Evolutionary conservation across 2,888 invertebrate genomes (phyloP), one percentile per base, ranked within the genome.

Genomic region (Limnephilus lunatus): DNA sequence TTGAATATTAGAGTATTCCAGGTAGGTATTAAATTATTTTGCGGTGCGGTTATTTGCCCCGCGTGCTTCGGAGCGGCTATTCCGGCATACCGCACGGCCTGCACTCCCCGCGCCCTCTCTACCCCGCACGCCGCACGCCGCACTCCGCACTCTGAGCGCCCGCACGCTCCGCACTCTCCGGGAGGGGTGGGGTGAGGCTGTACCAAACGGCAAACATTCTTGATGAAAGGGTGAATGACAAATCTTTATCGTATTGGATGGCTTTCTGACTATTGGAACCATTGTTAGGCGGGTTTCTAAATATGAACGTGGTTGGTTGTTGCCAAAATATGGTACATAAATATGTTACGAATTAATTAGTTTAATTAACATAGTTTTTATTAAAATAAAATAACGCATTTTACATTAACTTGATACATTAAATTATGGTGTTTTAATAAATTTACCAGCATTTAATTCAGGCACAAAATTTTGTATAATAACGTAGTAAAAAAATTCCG

Each of bases 21-120:
- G 87, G 91, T 91, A 91, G 87, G 91, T 91, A 91, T 91, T 91
- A 91, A 88, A 91, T 91, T 89, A 89, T 89, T 91, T 85, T 91
- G 91, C 81, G 90, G 90, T 85, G 90, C 80, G 91, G 91, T 87
- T 87, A 91, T 87, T 91, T 32, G 82, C 86, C 81, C 91, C 88
- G 53, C 87, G 91, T 91, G 87, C 91, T 87, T 87, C 44, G 87
- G 44, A 39, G 87, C 32, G 82, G 91, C 91, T 81, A 82, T 91
- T 81, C 81, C 32, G 91, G 87, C 48, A 87, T 48, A 32, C 91
- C 87, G 53, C 87, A 91, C 81, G 85, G 39, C 85, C 85, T 48
- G 68, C 68, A n/a, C 68, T 25, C 68, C 68, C 68, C 68, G 68
- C n/a, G 25, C 9, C 68, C 68, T 19, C 5, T 7, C 68, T 2